Evolutionary conservation across 2,113 vertebrate species (phyloP), one percentile per base, ranked within the genome.

Genomic region (Nansenia antarctica): DNA sequence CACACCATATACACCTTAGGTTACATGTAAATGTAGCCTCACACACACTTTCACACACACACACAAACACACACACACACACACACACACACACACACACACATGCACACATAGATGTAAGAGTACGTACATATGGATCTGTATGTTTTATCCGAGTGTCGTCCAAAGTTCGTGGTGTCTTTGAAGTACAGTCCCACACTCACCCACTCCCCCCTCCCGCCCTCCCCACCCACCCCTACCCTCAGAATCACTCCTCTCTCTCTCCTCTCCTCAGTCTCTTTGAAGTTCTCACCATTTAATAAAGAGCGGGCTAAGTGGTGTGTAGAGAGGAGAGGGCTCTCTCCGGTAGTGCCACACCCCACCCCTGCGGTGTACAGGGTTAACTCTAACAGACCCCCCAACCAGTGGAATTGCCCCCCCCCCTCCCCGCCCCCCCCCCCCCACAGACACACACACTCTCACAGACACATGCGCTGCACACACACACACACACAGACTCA

Each of bases 251-350:
- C 61, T 32, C 42, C 32, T 72, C 42, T 62, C 45, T 34, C 32
- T 72, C 42, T 62, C 45, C 65, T 67, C 35, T 12, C 31, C 37
- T n/a, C 31, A 49, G 67, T 32, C 63, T n/a, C 81, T 82, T 82
- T 82, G 74, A 82, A 74, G 74, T 80, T 72, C 45, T 32, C 49
- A 65, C 63, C 68, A 76, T 74, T 70, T 71, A 70, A 70, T 79
- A 74, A 77, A 69, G 73, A 74, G 67, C 58, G 26, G 30, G 54
- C 54, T 35, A 74, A 77, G 65, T 74, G 32, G 67, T 47, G 45
- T 27, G 29, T 49, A 70, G 58, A 67, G 54, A 8, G 14, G 73
- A 59, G 35, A 62, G 61, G 61, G 26, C 53, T 64, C 26, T 29
- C 45, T 20, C 32, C 49, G 42, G 57, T 42, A 57, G 26, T 3